Base-by-base conservation (phyloP, 2,797 vertebrate genomes). In the Dallia pectoralis region DNA sequence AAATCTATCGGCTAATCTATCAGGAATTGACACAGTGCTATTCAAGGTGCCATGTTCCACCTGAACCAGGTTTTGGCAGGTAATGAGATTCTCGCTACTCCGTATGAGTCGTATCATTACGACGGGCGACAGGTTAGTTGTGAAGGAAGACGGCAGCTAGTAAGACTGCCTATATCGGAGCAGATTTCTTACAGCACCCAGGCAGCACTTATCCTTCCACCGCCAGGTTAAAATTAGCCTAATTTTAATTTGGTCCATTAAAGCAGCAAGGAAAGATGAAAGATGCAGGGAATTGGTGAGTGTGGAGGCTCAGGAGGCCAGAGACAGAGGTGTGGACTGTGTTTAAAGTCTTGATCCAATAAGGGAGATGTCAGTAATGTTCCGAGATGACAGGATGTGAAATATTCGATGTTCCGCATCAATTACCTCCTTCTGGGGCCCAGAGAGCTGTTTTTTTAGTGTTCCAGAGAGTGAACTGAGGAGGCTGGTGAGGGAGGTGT, bases 1-100 rank as follows among this genome's bases (percentile, higher is more conserved):
- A 77, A 89, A 90, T 90, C 84, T 85, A 85, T 88, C 64, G 62
- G 72, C 80, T 85, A 85, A 79, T 83, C 87, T 69, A 89, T 87
- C 80, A 89, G 85, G 86, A 89, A 89, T 87, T 80, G 86, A 89
- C 83, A 84, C 82, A 77, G 74, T 71, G 81, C 73, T 74, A 36
- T 70, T 79, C 81, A 84, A 85, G 73, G 82, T 75, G 76, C 78
- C 75, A 74, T 71, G 78, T 74, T 81, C 67, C 75, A 77, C 75
- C 83, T 76, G 18, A 65, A 81, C 70, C 32, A 80, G 85, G 84
- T 82, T 84, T 80, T 78, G 67, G 77, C 67, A 73, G 66, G 63
- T 84, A 86, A 89, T 79, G 76, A 88, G 85, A 87, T 81, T 2
- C 51, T 36, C 1, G 16, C 18, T 6, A 82, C 80, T 82, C 81